Evolutionary conservation across 2,888 invertebrate genomes (phyloP).

Genomic region (Achlya flavicornis): DNA sequence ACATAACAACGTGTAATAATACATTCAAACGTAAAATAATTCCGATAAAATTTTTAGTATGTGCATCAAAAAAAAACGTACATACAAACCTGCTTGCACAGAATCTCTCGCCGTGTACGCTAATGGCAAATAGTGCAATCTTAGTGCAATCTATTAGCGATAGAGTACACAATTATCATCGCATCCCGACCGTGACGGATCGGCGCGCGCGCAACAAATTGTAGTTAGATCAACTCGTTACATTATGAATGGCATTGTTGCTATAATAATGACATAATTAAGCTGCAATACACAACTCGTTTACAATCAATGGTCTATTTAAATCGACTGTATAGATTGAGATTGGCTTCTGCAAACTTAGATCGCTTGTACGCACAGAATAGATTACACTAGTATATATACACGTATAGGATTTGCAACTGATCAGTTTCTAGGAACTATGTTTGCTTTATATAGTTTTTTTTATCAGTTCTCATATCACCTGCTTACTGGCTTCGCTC

Average conservation of each 20-base stretch:
- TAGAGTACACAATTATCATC: conserved; percentile 37
- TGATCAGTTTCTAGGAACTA: background rate
- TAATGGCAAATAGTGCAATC: conserved; percentile 33
- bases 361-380: conserved; percentile 4
- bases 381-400: background rate
- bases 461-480: background rate
- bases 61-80: conserved; percentile 15
- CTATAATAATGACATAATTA: conserved; percentile 30
- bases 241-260: conserved; percentile 35
- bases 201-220: conserved; percentile 31
- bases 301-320: conserved; percentile 15
- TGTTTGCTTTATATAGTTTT: background rate
- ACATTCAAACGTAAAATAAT: no score
- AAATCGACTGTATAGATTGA: conserved; percentile 18
- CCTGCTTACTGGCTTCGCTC: background rate
- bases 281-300: conserved; percentile 14
- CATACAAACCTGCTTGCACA: background rate
- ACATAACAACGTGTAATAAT: no score
- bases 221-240: conserved; percentile 36
- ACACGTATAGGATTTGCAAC: background rate
- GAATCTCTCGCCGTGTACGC: conserved; percentile 29
- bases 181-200: conserved; percentile 35
- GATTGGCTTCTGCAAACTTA: conserved; percentile 17
- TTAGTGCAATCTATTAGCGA: conserved; percentile 27
- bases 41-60: background rate